Conservation (phyloP, 2,888 invertebrate species). For the Cephus pulcher region DNA sequence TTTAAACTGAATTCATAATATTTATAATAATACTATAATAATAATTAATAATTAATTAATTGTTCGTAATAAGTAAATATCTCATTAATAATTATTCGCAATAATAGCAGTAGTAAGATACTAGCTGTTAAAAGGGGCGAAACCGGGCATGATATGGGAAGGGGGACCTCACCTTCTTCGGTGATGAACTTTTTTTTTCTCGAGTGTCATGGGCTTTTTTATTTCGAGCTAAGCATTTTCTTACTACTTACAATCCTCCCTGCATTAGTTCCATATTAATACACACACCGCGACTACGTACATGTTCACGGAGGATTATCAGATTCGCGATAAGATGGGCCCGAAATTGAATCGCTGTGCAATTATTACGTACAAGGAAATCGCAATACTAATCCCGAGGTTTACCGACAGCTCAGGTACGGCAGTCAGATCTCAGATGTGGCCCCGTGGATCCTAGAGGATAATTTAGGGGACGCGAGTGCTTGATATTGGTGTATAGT, state of each 20-base stretch:
- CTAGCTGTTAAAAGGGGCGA: conserved; percentile 43
- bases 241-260: not conserved
- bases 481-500: conserved; percentile 35
- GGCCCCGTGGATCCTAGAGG: not conserved
- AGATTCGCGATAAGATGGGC: not conserved
- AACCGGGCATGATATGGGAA: conserved; percentile 50
- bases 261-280: not conserved
- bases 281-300: not conserved
- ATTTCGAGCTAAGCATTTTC: not conserved
- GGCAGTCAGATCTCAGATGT: not conserved
- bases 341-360: not conserved
- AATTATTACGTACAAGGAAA: not conserved
- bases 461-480: not conserved
- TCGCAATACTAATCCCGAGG: not conserved
- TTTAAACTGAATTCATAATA: conserved; percentile 65
- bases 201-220: conserved; percentile 11
- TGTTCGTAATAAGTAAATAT: conserved; percentile 36
- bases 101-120: conserved; percentile 48
- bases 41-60: conserved; percentile 46
- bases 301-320: not conserved
- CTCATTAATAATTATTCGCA: conserved; percentile 45
- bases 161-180: conserved; percentile 8
- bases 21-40: conserved; percentile 61
- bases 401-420: not conserved
- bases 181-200: conserved; percentile 18